Evolutionary conservation across 2,113 vertebrate genomes (phyloP).

Genomic region (Illadopsis cleaveri): DNA sequence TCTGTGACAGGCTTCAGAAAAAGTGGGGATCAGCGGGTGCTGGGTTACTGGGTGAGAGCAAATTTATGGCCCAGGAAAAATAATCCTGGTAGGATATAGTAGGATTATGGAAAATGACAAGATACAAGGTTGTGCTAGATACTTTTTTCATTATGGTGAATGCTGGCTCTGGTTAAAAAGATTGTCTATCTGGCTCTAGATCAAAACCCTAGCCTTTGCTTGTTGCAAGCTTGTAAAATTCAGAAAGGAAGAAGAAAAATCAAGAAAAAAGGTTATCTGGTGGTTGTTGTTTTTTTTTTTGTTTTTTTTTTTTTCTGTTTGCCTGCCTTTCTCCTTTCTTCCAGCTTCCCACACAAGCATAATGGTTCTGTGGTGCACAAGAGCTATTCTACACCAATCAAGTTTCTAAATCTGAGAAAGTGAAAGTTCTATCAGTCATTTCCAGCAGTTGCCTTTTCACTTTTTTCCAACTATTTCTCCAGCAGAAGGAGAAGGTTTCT

Average conservation of each 20-base stretch:
- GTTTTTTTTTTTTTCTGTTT: not conserved
- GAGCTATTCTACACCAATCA: not conserved
- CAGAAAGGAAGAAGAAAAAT: not conserved
- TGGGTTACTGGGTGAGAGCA: constrained; percentile 66
- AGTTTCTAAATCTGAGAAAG: not conserved
- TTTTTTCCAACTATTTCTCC: not conserved
- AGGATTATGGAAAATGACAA: constrained; percentile 50
- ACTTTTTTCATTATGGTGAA: constrained; percentile 4
- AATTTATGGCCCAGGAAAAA: constrained; percentile 55
- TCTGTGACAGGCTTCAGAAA: constrained; percentile 51
- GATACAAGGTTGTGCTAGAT: not conserved
- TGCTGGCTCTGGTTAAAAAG: constrained; percentile 4
- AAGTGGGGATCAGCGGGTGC: constrained; percentile 37
- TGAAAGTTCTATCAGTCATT: not conserved
- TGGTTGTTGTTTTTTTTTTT: too few relatives aligned
- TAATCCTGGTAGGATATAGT: constrained; percentile 33
- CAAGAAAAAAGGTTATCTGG: not conserved
- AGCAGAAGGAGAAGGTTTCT: not conserved
- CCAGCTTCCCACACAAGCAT: not conserved
- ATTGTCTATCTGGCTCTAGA: not conserved
- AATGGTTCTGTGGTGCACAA: not conserved
- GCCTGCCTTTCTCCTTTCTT: not conserved
- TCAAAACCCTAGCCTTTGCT: not conserved
- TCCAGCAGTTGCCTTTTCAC: not conserved
- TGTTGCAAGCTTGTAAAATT: not conserved